Evolutionary conservation across 2,797 vertebrate genomes (phyloP).

Genomic region (Gadopsis marmoratus): DNA sequence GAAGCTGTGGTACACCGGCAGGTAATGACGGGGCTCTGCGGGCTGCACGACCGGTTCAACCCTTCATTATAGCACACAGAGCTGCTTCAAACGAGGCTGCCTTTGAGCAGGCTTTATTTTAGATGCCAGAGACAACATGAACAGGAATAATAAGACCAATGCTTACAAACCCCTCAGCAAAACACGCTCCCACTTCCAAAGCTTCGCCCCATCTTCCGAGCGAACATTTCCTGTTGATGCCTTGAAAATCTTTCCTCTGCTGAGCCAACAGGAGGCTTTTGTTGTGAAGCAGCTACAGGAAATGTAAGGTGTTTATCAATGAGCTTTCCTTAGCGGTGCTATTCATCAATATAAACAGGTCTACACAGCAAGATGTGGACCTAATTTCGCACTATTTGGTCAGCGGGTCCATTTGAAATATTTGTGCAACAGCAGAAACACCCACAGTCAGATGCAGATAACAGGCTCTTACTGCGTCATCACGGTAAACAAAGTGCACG

Average conservation of each 20-base stretch:
- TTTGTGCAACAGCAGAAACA: neutral
- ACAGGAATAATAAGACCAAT: neutral
- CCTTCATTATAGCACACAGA: slow-evolving; percentile 35
- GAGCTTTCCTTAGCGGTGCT: neutral
- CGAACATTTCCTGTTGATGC: neutral
- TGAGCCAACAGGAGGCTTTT: neutral
- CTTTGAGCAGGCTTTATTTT: neutral
- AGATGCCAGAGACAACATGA: slow-evolving; percentile 1
- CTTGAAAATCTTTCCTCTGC: neutral
- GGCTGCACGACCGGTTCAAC: slow-evolving; percentile 26
- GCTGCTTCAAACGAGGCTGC: slow-evolving; percentile 9
- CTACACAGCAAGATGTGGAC: neutral
- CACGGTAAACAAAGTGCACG: neutral
- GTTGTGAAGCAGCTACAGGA: neutral
- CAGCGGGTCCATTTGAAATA: rapidly evolving
- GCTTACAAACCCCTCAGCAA: neutral
- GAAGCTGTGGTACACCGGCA: slow-evolving; percentile 5
- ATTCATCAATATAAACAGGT: neutral
- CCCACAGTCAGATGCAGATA: neutral
- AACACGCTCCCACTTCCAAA: neutral
- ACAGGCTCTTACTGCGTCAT: neutral
- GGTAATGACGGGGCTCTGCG: slow-evolving; percentile 41
- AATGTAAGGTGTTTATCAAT: neutral
- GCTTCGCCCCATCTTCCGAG: neutral
- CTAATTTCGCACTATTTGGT: neutral